A percentile compares a stretch with the other conserved stretches of the same genome.
phyloP scores from a whole-genome alignment of 2,113 vertebrate genomes.

The Puffinus mauretanicus region DNA sequence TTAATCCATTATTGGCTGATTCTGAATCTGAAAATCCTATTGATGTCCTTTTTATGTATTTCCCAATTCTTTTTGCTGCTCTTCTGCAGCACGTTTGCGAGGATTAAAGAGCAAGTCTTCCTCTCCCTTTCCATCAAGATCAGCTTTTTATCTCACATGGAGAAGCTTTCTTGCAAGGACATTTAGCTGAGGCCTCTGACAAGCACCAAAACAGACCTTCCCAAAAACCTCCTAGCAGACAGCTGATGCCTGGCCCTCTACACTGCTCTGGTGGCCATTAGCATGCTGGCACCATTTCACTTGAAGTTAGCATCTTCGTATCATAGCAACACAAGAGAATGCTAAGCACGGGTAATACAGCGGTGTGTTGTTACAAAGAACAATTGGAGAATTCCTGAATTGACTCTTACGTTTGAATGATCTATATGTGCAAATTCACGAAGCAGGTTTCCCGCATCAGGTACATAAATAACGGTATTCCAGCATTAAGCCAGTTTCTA shows the following conservation, averaged over 20 bases:
- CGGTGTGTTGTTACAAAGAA: background rate
- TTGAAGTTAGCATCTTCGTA: constrained; percentile 9
- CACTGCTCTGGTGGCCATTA: background rate
- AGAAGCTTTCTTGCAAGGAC: background rate
- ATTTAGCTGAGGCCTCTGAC: background rate
- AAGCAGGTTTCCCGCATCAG: background rate
- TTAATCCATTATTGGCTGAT: background rate
- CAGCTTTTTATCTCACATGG: background rate
- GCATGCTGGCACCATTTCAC: background rate
- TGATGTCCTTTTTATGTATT: background rate
- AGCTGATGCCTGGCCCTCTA: background rate
- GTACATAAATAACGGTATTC: background rate
- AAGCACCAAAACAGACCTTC: background rate
- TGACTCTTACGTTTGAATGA: background rate
- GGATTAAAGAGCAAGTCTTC: background rate
- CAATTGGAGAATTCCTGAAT: background rate
- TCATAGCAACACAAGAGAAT: constrained; percentile 13
- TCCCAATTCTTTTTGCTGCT: background rate
- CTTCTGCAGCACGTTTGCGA: background rate
- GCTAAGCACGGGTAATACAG: background rate
- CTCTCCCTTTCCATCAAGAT: background rate
- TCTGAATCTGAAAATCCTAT: background rate
- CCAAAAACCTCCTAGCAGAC: background rate
- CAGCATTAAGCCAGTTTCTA: background rate
- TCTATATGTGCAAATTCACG: background rate